These are phyloP conservation scores for Drosophila kambysellisi DNA, from an alignment of 2,888 invertebrate species.

Conservation along the genomic window DNA sequence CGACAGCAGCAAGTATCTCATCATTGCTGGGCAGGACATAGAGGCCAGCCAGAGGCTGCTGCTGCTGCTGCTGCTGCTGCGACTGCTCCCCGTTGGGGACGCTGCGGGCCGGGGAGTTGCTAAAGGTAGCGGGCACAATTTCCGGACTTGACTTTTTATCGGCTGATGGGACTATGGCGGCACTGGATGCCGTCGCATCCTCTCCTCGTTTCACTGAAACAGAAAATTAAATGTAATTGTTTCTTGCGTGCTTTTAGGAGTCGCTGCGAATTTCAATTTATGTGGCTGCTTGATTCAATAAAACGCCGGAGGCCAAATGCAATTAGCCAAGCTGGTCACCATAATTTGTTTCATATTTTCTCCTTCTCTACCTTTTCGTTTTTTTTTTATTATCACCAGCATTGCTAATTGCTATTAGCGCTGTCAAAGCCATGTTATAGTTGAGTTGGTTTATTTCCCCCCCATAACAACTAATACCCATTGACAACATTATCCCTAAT, in stretches of 20 bases:
- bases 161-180: conserved; percentile 56
- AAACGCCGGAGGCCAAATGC: conserved; percentile 61
- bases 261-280: conserved; percentile 59
- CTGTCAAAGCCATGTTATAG: conserved; percentile 63
- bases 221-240: conserved; percentile 58
- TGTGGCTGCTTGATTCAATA: conserved; percentile 64
- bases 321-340: conserved; percentile 66
- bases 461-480: conserved; percentile 50
- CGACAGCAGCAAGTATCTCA: conserved; percentile 81
- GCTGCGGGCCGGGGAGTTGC: conserved; percentile 67
- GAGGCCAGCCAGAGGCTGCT: conserved; percentile 42
- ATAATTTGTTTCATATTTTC: conserved; percentile 63
- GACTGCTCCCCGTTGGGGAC: conserved; percentile 10
- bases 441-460: conserved; percentile 30
- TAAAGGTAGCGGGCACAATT: conserved; percentile 81
- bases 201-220: conserved; percentile 59
- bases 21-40: conserved; percentile 75
- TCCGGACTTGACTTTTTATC: conserved; percentile 83
- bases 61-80: conserved; percentile 20
- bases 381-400: conserved; percentile 22
- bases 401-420: conserved; percentile 76
- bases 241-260: conserved; percentile 55
- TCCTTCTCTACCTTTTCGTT: conserved; percentile 25
- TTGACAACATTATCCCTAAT: conserved; percentile 70
- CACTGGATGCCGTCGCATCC: conserved; percentile 34